A percentile compares a stretch with the other conserved stretches of the same genome.
These are phyloP conservation scores for Drosophila varians DNA, from an alignment of 1,140 invertebrate genomes.

Conservation along the genomic window DNA sequence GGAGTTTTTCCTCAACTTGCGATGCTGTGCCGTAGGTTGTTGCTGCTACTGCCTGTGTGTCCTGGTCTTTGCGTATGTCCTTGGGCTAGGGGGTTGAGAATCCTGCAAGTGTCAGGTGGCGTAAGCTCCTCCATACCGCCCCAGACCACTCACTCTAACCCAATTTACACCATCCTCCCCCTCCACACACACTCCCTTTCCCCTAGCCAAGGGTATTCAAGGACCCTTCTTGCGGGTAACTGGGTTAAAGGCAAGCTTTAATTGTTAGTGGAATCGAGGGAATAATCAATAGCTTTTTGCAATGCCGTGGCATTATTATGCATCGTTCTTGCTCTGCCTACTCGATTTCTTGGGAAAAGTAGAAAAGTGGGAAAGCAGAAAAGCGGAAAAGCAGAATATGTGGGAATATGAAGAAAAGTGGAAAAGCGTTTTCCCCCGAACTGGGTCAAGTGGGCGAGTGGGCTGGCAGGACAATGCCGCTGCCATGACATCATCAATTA, in stretches of 20 bases:
- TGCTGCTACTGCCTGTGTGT: constrained; percentile 6
- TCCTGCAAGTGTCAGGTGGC: constrained; percentile 66
- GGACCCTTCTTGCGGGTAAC: constrained; percentile 24
- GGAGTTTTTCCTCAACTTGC: constrained; percentile 28
- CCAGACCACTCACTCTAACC: neutral
- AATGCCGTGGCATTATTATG: constrained; percentile 22
- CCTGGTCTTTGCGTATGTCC: neutral
- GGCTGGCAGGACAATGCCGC: constrained; percentile 27
- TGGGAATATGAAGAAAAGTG: neutral
- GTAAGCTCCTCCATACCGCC: constrained; percentile 27
- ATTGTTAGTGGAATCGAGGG: constrained; percentile 49
- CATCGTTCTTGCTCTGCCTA: neutral
- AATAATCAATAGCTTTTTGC: constrained; percentile 66
- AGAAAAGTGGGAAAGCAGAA: no score
- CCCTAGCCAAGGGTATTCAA: no score
- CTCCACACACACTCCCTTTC: neutral
- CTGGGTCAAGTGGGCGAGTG: constrained; percentile 60
- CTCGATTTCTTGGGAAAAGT: neutral
- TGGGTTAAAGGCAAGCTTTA: constrained; percentile 65
- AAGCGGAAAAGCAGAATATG: neutral
- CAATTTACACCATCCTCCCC: no score
- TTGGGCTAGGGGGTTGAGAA: constrained; percentile 21
- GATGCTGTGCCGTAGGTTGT: constrained; percentile 37
- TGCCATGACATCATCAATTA: constrained; percentile 42
- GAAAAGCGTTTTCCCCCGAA: constrained; percentile 6